These are phyloP conservation scores for Neofelis nebulosa DNA, from an alignment of 2,113 vertebrate species.

Conservation along the genomic window DNA sequence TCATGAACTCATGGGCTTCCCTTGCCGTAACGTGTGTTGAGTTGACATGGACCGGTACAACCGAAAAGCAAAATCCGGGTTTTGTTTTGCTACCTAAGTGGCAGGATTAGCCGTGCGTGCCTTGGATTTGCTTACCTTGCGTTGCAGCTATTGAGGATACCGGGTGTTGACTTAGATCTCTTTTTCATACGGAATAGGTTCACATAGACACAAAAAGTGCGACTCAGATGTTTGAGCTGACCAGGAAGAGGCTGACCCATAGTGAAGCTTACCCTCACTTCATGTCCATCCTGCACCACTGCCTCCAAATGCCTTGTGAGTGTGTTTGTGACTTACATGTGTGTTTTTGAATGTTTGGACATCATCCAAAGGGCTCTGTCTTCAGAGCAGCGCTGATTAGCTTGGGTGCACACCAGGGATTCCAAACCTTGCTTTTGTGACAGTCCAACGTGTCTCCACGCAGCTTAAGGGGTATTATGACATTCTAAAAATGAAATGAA, in stretches of 20 bases:
- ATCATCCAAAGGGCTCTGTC: neutral
- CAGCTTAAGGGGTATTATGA: neutral
- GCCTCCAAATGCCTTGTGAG: slow-evolving; percentile 99
- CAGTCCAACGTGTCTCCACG: neutral
- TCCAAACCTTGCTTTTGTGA: neutral
- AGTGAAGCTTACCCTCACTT: slow-evolving; percentile 98
- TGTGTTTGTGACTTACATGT: neutral
- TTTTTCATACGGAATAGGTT: slow-evolving; percentile 84
- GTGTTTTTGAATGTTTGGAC: neutral
- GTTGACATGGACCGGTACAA: neutral
- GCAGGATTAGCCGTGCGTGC: neutral
- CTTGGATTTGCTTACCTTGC: neutral
- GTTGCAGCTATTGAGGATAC: neutral
- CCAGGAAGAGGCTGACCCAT: slow-evolving; percentile 96
- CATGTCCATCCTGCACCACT: slow-evolving; percentile 99
- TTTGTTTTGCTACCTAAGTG: neutral
- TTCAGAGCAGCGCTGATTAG: neutral
- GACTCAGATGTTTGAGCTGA: slow-evolving; percentile 97
- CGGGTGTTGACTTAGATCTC: slow-evolving; percentile 3
- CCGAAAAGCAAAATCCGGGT: neutral
- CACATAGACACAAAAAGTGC: slow-evolving; percentile 99
- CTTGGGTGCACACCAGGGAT: neutral
- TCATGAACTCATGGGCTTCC: neutral
- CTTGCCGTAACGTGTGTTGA: neutral
- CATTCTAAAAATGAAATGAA: slow-evolving; percentile 6